Percentiles rank a stretch among this genome's conserved stretches.
phyloP scores from a whole-genome alignment of 2,888 invertebrate species.

The Lomographa bimaculata region DNA sequence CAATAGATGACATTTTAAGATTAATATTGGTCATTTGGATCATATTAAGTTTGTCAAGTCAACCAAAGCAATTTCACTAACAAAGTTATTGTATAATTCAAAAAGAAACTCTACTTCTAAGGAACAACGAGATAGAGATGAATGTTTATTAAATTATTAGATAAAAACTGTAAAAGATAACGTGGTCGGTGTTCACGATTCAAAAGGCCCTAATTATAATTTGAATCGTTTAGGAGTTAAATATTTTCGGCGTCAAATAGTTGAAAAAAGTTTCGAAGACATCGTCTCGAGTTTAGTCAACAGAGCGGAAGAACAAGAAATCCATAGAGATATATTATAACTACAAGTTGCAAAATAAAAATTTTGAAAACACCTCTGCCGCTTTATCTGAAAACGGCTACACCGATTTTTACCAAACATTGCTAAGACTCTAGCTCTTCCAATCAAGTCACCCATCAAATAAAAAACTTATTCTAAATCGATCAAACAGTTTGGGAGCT shows the following conservation, averaged over 20 bases:
- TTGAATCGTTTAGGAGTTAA: constrained; percentile 78
- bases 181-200: constrained; percentile 47
- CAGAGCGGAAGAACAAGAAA: constrained; percentile 57
- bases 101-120: constrained; percentile 6
- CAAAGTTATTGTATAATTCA: constrained; percentile 4
- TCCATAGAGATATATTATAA: constrained; percentile 47
- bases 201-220: constrained; percentile 79
- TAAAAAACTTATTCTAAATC: too few relatives aligned
- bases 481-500: too few relatives aligned
- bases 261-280: constrained; percentile 74
- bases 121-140: constrained; percentile 10
- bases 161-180: constrained; percentile 6
- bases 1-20: constrained; percentile 71
- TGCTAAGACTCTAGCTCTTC: too few relatives aligned
- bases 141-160: constrained; percentile 9
- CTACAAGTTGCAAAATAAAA: not conserved
- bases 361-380: too few relatives aligned
- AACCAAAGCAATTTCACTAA: constrained; percentile 33
- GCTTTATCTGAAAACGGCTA: too few relatives aligned
- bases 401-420: too few relatives aligned
- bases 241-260: constrained; percentile 78
- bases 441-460: too few relatives aligned
- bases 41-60: constrained; percentile 61
- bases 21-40: constrained; percentile 74
- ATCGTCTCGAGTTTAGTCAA: constrained; percentile 75